Evolutionary conservation across 2,888 invertebrate genomes (phyloP).

Genomic region (Neoascia interrupta): DNA sequence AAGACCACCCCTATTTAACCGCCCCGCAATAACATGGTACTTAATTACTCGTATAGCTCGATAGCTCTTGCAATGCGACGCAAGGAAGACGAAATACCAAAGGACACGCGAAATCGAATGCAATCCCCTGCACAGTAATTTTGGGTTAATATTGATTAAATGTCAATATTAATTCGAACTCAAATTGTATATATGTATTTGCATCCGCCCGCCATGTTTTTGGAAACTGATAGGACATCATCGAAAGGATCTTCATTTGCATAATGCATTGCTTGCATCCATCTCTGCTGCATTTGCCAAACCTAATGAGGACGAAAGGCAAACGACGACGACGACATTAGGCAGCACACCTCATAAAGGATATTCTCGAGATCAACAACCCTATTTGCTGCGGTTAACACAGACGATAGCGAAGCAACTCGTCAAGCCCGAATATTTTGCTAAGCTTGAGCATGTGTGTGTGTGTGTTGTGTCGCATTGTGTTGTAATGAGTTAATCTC

Average conservation of each 20-base stretch:
- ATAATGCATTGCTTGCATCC: slow-evolving; percentile 58
- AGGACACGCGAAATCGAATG: too few relatives aligned
- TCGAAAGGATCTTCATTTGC: slow-evolving; percentile 23
- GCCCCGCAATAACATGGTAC: too few relatives aligned
- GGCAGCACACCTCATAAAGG: too few relatives aligned
- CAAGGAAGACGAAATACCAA: too few relatives aligned
- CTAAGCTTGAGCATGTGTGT: too few relatives aligned
- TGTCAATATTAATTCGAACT: slow-evolving; percentile 62
- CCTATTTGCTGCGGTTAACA: too few relatives aligned
- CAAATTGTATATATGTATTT: slow-evolving; percentile 31
- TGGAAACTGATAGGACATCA: slow-evolving; percentile 14
- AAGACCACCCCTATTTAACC: too few relatives aligned
- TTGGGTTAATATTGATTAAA: slow-evolving; percentile 58
- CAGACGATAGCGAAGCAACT: too few relatives aligned
- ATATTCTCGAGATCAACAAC: slow-evolving; percentile 37
- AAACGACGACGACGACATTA: slow-evolving; percentile 19
- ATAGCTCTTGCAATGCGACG: too few relatives aligned
- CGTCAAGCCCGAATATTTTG: too few relatives aligned
- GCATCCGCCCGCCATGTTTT: slow-evolving; percentile 5
- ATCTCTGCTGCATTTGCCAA: slow-evolving; percentile 24
- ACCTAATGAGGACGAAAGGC: slow-evolving; percentile 50
- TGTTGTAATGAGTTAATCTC: slow-evolving; percentile 61
- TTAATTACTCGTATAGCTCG: too few relatives aligned
- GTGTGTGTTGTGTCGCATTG: slow-evolving; percentile 43
- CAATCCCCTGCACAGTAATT: slow-evolving; percentile 38